phyloP scores from a whole-genome alignment of 37 sponge, comb jelly and placozoan species.

The Aplysina aerophoba region DNA sequence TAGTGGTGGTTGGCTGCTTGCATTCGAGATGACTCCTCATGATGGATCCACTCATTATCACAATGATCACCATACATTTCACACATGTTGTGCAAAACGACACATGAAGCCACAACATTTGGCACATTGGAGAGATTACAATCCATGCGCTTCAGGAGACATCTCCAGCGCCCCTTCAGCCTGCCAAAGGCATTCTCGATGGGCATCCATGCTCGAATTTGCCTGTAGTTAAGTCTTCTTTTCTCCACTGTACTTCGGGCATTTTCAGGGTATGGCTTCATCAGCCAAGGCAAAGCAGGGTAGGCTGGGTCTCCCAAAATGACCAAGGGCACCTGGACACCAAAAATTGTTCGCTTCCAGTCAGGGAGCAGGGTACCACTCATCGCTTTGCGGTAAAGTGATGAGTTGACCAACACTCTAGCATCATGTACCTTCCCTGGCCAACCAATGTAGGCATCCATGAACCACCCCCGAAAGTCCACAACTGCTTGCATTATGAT shows the following conservation, averaged over 20 bases:
- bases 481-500: conserved; percentile 13
- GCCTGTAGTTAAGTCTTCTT: conserved; percentile 4
- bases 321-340: conserved; percentile 15
- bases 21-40: neutral
- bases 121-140: neutral
- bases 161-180: conserved; percentile 22
- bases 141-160: neutral
- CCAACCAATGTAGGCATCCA: conserved; percentile 26
- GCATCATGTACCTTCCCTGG: conserved; percentile 38
- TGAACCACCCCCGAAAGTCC: neutral
- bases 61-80: conserved; percentile 19
- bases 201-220: conserved; percentile 18
- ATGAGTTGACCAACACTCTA: conserved; percentile 9
- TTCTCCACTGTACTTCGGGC: neutral
- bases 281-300: conserved; percentile 11
- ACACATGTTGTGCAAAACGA: conserved; percentile 28
- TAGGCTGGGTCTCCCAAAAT: neutral
- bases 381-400: conserved; percentile 3
- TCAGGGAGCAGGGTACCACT: conserved; percentile 21
- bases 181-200: conserved; percentile 20
- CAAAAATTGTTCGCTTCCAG: conserved; percentile 10
- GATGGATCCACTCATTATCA: conserved; percentile 8
- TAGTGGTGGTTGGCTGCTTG: neutral
- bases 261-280: neutral
- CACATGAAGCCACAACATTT: conserved; percentile 16